Evolutionary conservation across 2,797 vertebrate species (phyloP), one percentile per base, ranked within the genome.

Genomic region (Steatocranus sp.): DNA sequence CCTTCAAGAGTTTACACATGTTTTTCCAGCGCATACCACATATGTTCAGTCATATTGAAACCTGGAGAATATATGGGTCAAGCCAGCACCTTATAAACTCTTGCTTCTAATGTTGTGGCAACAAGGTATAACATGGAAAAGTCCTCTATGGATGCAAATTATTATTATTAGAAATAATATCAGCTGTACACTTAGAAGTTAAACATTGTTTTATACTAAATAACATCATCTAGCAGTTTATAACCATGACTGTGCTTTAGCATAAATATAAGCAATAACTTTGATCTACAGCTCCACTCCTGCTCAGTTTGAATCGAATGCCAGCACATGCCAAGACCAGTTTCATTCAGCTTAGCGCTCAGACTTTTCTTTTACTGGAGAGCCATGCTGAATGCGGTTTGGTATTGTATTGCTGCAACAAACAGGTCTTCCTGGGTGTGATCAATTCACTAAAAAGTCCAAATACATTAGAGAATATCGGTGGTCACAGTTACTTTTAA

Each of bases 361-460:
- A 70, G 66, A 3, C 23, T 70, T 43, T 43, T 43, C 9, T n/a
- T 58, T 41, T 68, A 68, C 14, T 17, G 1, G 1, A 17, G 63
- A 3, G 38, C 14, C 0, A 68, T 17, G 8, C 0, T 68, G 38
- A 68, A 7, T 43, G 38, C 0, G 1, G 36, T 43, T 11, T 25
- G 14, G 63, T 43, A 43, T 17, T 68, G 5, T 68, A 14, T 15
- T 23, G 36, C 63, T 68, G 14, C 14, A 68, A 43, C 63, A 43
- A 25, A 68, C 36, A 43, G 63, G 20, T 41, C 12, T 3, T 43
- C 38, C 63, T 38, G 36, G 20, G 14, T 63, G 18, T 36, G 32
- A 34, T 63, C 18, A 12, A 63, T 36, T 36, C 1, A 36, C 58
- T 36, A 3, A 61, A n/a, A 61, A 61, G 0, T 34, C 56, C 30